Evolutionary conservation across 2,888 invertebrate species (phyloP).

Genomic region (Caenorhabditis sulstoni): DNA sequence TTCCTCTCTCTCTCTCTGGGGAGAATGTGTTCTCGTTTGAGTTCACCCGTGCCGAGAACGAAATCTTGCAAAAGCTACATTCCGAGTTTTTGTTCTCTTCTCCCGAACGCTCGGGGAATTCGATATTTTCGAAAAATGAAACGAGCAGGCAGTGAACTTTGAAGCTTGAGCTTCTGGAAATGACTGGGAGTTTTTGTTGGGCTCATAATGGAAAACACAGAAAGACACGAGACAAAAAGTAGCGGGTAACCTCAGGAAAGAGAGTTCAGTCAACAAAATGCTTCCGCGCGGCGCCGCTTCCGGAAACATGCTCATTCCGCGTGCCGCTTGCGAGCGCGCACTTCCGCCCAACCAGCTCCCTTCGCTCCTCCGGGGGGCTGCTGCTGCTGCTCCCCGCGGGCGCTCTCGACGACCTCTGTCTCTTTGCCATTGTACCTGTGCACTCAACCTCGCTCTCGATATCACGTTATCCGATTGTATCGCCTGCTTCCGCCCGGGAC

Average conservation of each 20-base stretch:
- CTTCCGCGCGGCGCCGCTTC: slow-evolving; percentile 20
- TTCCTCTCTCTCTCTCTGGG: slow-evolving; percentile 55
- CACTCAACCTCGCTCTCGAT: slow-evolving; percentile 51
- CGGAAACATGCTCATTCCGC: slow-evolving; percentile 51
- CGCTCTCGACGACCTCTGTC: slow-evolving; percentile 47
- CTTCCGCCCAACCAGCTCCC: slow-evolving; percentile 24
- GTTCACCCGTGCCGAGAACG: slow-evolving; percentile 18
- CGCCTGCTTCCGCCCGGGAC: slow-evolving; percentile 12
- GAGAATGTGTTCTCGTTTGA: slow-evolving; percentile 40
- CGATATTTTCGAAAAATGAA: slow-evolving; percentile 30
- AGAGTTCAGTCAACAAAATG: slow-evolving; percentile 1
- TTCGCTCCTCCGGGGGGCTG: slow-evolving; percentile 33
- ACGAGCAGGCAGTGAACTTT: slow-evolving; percentile 20
- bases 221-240: too few species aligned
- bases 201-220: too few species aligned
- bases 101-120: slow-evolving; percentile 10
- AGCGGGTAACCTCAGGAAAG: too few species aligned
- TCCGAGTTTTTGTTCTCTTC: not conserved
- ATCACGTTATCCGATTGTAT: slow-evolving; percentile 54
- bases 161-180: slow-evolving; percentile 8
- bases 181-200: too few species aligned
- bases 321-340: too few species aligned
- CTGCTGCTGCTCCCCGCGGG: too few species aligned
- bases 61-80: slow-evolving; percentile 1
- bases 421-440: slow-evolving; percentile 46